Evolutionary conservation across 1,140 invertebrate genomes (phyloP), one percentile per base, ranked within the genome.

Genomic region (Pemphigus obesinymphae): DNA sequence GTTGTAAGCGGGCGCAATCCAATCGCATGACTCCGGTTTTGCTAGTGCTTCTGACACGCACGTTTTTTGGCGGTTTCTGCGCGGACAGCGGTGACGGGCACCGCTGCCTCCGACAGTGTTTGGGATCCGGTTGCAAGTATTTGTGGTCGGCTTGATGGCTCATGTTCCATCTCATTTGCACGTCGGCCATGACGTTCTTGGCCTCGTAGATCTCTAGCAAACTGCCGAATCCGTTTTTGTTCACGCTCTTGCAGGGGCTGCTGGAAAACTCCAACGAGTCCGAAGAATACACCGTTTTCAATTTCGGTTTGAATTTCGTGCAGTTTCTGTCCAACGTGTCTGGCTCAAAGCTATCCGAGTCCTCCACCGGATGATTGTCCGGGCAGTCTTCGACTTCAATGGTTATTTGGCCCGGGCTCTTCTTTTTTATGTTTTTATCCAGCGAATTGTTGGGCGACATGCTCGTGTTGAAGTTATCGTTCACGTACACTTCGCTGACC

Each of bases 281-380:
- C 26, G 81, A 68, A 66, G 78, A 82, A 17, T 82, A 72, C 8
- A 82, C 50, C 20, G 83, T 68, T n/a, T 82, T 82, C 50, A 48
- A 76, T 48, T 78, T 76, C 31, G 82, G 68, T 50, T 88, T 88
- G 26, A n/a, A 85, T 85, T 92, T 93, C 84, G 89, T 90, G 53
- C 92, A 91, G 85, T 94, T 94, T n/a, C 94, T 87, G 85, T 95
- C 94, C 34, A 95, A 86, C 0, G 94, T 95, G 84, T 95, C 94
- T 0, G 93, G 93, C 85, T 95, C 94, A 85, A 94, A 95, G 78
- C 89, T 89, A 83, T 95, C 93, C 3, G 91, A 92, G 83, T 93
- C 92, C 66, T 92, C 90, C 31, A 0, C 20, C 0, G 78, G 73
- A 75, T 84, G 83, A 15, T 76, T 82, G 84, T 89, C 89, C 2